Base-by-base conservation (phyloP, 2,888 invertebrate species). In the Himalopsyche kuldschensis region DNA sequence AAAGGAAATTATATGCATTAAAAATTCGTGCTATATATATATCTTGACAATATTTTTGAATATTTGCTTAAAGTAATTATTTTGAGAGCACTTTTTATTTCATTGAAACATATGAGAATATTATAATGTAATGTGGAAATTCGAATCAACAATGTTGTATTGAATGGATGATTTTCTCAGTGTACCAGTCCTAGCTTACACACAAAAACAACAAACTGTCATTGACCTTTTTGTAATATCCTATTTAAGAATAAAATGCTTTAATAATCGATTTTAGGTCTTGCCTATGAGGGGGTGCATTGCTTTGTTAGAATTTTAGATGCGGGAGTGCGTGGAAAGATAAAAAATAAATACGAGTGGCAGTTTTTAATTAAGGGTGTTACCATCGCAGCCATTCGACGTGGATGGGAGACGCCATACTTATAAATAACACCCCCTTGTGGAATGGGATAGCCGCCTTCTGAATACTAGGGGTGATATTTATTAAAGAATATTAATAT, bases 311-410 rank as follows among this genome's bases (percentile, higher is more conserved):
- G 20, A 55, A 55, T 55, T 20, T 55, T 55, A 55, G 55, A 84
- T 69, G 80, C 27, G 81, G 82, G 83, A 80, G 75, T 80, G 80
- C 31, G 76, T 47, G 31, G 84, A 35, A 78, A 84, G 83, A 85
- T 83, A 84, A 85, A 83, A 85, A 84, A 86, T 84, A 86, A 86
- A 84, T 84, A 84, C 86, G 84, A 85, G 86, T 86, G 86, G 86
- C 86, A 86, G 84, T 85, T 86, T 86, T 86, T 86, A 86, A 86
- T 86, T 86, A 86, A 86, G 86, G 86, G 86, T 84, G 85, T 85
- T 85, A 83, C 82, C 85, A 85, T 84, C 84, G 86, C 84, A 85
- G 82, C 84, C 85, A 78, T 77, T 20, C 55, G 55, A n/a, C 35
- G 76, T 11, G 82, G 82, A 46, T 55, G 35, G 55, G 80, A 55